Evolutionary conservation across 2,888 invertebrate species (phyloP).

Genomic region (Cantharis rustica): DNA sequence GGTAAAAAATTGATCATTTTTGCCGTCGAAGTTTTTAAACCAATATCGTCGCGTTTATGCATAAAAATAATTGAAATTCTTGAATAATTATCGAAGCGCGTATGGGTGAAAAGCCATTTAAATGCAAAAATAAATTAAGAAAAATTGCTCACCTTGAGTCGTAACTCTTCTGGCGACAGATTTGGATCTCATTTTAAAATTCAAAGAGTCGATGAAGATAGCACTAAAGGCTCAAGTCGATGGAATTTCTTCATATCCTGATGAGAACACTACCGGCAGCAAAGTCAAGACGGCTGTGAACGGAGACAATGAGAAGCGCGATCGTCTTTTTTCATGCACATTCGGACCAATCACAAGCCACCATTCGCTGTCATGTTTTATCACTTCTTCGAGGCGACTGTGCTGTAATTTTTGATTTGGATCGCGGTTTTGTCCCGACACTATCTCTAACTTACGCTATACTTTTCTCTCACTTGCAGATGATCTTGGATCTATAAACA

Average conservation of each 20-base stretch:
- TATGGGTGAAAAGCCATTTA: background rate
- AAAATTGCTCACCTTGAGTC: conserved; percentile 65
- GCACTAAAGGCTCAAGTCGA: conserved; percentile 25
- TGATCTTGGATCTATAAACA: background rate
- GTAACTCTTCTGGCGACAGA: conserved; percentile 72
- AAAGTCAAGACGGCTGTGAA: conserved; percentile 44
- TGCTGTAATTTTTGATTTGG: conserved; percentile 53
- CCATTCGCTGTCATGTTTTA: conserved; percentile 57
- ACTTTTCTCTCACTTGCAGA: conserved; percentile 9
- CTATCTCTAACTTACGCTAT: conserved; percentile 34
- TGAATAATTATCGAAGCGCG: background rate
- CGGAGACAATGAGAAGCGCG: conserved; percentile 52
- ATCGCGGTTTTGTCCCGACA: conserved; percentile 45
- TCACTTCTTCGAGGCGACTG: conserved; percentile 56
- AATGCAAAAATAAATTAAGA: background rate
- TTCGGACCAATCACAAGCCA: conserved; percentile 53
- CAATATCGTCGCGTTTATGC: no score
- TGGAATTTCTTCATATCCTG: conserved; percentile 42
- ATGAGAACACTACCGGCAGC: conserved; percentile 40
- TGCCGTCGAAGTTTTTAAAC: no score
- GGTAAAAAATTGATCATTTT: no score
- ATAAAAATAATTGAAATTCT: background rate
- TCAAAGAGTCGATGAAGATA: conserved; percentile 39
- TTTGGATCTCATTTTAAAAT: conserved; percentile 70
- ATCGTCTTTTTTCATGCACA: conserved; percentile 52